phyloP scores from a whole-genome alignment of 2,113 vertebrate genomes.

The Sylvia atricapilla region DNA sequence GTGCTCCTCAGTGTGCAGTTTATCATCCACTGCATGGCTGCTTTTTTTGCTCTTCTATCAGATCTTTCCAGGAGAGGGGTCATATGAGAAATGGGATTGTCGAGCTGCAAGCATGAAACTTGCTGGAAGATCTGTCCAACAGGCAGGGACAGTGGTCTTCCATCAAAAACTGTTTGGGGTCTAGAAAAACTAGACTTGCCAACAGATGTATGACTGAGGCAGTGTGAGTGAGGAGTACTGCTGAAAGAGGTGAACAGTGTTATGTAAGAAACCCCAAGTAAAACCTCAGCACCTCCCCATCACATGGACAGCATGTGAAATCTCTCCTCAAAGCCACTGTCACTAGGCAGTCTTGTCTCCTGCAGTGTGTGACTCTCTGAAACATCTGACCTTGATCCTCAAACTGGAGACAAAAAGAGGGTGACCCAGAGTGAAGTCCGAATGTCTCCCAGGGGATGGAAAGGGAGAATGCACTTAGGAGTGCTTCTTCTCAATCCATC shows the following conservation, averaged over 20 bases:
- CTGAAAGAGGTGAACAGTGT: background rate
- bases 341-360: background rate
- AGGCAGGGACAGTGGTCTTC: background rate
- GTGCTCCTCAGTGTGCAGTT: background rate
- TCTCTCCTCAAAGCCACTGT: background rate
- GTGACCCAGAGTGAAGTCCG: background rate
- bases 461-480: background rate
- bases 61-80: background rate
- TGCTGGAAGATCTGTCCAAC: background rate
- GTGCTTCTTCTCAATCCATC: background rate
- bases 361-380: background rate
- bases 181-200: background rate
- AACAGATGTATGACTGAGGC: background rate
- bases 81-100: background rate
- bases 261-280: background rate
- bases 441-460: background rate
- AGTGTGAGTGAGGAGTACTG: background rate
- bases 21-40: conserved; percentile 22
- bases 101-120: background rate
- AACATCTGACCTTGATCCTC: background rate
- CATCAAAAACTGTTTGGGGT: background rate
- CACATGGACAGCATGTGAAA: background rate
- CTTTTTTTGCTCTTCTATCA: conserved; percentile 7
- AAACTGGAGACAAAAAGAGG: background rate
- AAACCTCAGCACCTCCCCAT: background rate